These are phyloP conservation scores for Mantis religiosa DNA, from an alignment of 2,888 invertebrate species.

Conservation along the genomic window DNA sequence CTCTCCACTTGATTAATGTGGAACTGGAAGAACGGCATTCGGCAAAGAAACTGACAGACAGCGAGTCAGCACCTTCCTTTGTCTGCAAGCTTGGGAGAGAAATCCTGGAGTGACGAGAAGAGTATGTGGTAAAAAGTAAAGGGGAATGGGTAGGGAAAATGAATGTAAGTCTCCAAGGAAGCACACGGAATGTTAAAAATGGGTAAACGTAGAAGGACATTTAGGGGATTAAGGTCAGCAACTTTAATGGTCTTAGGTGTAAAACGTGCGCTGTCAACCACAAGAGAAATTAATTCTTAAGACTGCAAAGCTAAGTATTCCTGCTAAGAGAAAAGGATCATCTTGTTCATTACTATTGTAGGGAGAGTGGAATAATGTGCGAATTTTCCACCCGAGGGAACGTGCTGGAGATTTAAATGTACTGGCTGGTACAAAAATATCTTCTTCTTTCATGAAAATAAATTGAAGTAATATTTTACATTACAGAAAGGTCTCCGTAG, in stretches of 20 bases:
- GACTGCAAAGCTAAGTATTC: neutral
- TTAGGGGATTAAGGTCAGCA: neutral
- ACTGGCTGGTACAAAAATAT: too few species aligned
- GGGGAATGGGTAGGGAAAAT: neutral
- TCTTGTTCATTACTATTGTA: neutral
- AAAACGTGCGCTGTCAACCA: neutral
- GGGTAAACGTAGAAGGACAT: neutral
- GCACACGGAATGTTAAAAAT: neutral
- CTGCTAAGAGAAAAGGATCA: neutral
- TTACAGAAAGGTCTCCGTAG: too few species aligned
- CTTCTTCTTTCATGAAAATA: too few species aligned
- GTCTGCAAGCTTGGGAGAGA: neutral
- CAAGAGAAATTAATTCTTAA: neutral
- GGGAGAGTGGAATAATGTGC: neutral
- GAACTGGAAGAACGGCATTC: constrained; percentile 5
- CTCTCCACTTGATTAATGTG: constrained; percentile 28
- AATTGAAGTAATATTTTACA: too few species aligned
- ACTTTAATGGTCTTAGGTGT: neutral
- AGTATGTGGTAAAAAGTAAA: neutral
- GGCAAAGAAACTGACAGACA: constrained; percentile 3
- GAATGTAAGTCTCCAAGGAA: neutral
- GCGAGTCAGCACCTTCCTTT: constrained; percentile 17
- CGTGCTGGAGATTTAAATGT: too few species aligned
- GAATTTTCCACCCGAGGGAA: neutral
- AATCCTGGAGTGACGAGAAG: neutral